These are phyloP conservation scores for Discoglossus pictus DNA, from an alignment of 2,797 vertebrate genomes.

Conservation along the genomic window DNA sequence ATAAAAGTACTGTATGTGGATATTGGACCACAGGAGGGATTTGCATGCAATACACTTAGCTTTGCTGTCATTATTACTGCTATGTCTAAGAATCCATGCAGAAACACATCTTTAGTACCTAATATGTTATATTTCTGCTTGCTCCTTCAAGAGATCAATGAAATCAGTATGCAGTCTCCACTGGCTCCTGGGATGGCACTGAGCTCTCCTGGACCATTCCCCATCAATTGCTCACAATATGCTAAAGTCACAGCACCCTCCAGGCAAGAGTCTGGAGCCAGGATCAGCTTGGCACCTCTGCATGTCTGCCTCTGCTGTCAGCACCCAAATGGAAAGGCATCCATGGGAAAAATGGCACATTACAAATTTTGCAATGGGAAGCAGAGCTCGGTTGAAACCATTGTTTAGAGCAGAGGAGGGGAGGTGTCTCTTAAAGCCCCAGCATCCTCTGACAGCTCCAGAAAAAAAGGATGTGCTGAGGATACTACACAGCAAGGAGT, in stretches of 20 bases:
- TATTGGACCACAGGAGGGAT: conserved; percentile 3
- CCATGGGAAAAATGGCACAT: conserved; percentile 91
- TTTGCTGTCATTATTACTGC: neutral
- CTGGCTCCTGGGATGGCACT: conserved; percentile 67
- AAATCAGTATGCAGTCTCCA: conserved; percentile 69
- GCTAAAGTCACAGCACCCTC: conserved; percentile 55
- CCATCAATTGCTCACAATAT: conserved; percentile 64
- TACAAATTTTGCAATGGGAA: conserved; percentile 87
- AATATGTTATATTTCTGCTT: conserved; percentile 66
- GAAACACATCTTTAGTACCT: conserved; percentile 63
- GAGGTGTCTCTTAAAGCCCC: conserved; percentile 90
- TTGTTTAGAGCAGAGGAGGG: conserved; percentile 74
- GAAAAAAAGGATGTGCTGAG: conserved; percentile 17
- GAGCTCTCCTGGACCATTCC: conserved; percentile 67
- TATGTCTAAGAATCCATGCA: conserved; percentile 6
- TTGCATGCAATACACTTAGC: conserved; percentile 24
- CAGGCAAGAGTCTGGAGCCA: conserved; percentile 48
- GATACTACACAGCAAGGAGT: neutral
- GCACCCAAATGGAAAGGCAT: conserved; percentile 69
- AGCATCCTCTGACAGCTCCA: conserved; percentile 67
- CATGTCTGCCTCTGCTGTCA: conserved; percentile 67
- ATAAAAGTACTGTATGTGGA: neutral
- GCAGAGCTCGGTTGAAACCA: conserved; percentile 92
- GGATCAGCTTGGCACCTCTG: conserved; percentile 59
- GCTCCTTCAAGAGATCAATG: conserved; percentile 77